phyloP scores from a whole-genome alignment of 2,888 invertebrate genomes.

The Drosophila stalkeri region DNA sequence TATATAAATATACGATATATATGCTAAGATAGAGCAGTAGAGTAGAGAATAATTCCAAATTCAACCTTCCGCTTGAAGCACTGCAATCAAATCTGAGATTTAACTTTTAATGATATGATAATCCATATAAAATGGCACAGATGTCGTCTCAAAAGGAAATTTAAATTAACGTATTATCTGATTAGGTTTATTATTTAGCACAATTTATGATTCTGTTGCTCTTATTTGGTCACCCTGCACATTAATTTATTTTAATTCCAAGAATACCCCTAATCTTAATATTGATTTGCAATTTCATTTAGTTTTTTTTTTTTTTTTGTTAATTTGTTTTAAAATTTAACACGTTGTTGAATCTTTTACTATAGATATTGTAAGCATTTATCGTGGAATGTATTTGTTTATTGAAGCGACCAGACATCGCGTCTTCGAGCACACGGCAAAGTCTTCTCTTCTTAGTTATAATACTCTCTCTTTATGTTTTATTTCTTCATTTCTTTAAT shows the following conservation, averaged over 20 bases:
- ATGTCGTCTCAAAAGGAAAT: not conserved
- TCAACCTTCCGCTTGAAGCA: not conserved
- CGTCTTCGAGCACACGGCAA: constrained; percentile 36
- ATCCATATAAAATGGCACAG: not conserved
- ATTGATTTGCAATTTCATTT: constrained; percentile 6
- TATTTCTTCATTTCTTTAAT: constrained; percentile 7
- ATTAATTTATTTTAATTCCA: not conserved
- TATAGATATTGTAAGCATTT: not conserved
- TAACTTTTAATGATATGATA: not conserved
- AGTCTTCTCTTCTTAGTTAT: constrained; percentile 4
- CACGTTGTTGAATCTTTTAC: not conserved
- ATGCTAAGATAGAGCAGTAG: too few species aligned
- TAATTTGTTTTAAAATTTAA: not conserved
- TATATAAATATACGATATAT: too few species aligned
- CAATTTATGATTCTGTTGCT: not conserved
- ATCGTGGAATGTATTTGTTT: not conserved
- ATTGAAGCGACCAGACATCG: constrained; percentile 14
- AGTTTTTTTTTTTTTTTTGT: not conserved
- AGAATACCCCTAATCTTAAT: not conserved
- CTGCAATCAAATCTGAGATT: not conserved
- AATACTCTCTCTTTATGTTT: constrained; percentile 5
- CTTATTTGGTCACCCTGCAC: not conserved
- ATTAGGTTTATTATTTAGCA: not conserved
- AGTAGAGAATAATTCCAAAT: not conserved
- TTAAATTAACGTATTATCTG: not conserved